Evolutionary conservation across 2,888 invertebrate species (phyloP).

Genomic region (Apamea epomidion): DNA sequence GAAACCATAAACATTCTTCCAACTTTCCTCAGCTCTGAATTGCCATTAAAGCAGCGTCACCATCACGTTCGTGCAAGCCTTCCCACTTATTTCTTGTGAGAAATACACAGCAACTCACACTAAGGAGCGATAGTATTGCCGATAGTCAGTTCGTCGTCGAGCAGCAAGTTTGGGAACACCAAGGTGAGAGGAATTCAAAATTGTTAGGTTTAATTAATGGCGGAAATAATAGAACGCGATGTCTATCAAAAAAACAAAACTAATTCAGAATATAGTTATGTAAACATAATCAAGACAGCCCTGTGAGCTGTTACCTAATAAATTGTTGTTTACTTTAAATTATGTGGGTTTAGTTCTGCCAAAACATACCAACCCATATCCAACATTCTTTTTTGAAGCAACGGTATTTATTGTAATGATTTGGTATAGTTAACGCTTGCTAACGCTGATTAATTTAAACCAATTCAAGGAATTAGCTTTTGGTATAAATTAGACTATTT

Average conservation of each 20-base stretch:
- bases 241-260: too few species aligned
- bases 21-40: background rate
- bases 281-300: background rate
- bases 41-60: background rate
- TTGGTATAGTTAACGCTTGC: background rate
- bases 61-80: background rate
- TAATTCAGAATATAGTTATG: too few species aligned
- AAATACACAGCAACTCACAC: background rate
- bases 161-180: background rate
- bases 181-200: constrained; percentile 13
- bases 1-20: background rate
- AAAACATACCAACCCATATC: background rate
- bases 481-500: background rate
- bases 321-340: background rate
- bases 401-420: background rate
- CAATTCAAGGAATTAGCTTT: too few species aligned
- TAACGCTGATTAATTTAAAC: background rate
- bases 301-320: too few species aligned
- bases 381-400: background rate
- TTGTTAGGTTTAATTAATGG: background rate
- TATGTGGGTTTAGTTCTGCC: background rate
- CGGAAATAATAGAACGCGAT: background rate
- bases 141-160: background rate
- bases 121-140: background rate
- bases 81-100: background rate